Evolutionary conservation across 2,888 invertebrate genomes (phyloP), one percentile per base, ranked within the genome.

Genomic region (Pachymerium ferrugineum): DNA sequence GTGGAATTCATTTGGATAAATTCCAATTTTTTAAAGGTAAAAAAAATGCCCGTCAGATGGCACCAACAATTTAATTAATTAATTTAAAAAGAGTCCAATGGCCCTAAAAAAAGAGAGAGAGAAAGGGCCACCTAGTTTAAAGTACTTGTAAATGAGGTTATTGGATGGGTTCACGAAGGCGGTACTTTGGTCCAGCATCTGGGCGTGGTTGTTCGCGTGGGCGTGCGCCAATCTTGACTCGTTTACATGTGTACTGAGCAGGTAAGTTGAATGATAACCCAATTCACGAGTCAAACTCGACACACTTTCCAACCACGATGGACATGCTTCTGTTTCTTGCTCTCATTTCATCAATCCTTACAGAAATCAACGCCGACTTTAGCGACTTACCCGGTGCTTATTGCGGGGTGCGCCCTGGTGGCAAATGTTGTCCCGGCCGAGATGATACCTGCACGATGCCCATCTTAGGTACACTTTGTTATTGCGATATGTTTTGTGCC

Each of bases 401-500:
- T 80, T 89, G 89, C 79, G 85, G 79, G n/a, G 76, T 77, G 5
- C 77, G 82, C 4, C 6, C 70, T 10, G 70, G 81, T 80, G 67
- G 31, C 35, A 30, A 71, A 6, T 95, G 95, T 82, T 97, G 97
- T 80, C 79, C 80, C 0, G 87, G 89, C 70, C 85, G 97, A 68
- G 85, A 88, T 77, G 97, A 97, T 82, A 86, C 87, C 19, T 97
- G 97, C 81, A 88, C 93, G 0, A 87, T 89, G 73, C 89, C 89
- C 28, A 93, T 96, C 79, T 83, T 91, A 75, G 94, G 88, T 76
- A 93, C 94, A 0, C 82, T 91, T 14, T 97, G 97, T 83, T 97
- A 97, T 83, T 97, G 97, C 83, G 97, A 97, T 82, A 87, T 91
- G 77, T 97, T 96, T 84, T 97, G 97, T 84, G 90, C 92, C 81